These are phyloP conservation scores for Cylloceria caligata DNA, from an alignment of 2,888 invertebrate genomes.

Conservation along the genomic window DNA sequence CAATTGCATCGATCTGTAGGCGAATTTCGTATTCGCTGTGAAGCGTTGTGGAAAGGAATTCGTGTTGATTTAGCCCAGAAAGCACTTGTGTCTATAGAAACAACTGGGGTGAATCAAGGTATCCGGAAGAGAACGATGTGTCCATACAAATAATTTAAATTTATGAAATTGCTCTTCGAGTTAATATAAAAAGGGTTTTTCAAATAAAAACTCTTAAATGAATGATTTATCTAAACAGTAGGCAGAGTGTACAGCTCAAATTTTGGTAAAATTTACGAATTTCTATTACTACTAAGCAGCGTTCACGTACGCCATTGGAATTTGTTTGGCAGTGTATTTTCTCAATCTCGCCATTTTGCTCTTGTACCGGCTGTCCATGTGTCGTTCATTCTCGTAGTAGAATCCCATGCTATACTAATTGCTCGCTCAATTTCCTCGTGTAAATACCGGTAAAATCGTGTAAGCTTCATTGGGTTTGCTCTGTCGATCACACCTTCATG, in stretches of 20 bases:
- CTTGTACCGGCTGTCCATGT: not conserved
- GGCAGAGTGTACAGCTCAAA: not conserved
- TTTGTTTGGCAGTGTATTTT: too few species aligned
- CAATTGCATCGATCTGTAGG: not conserved
- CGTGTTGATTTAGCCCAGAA: not conserved
- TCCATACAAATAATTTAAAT: not conserved
- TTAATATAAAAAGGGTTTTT: too few species aligned
- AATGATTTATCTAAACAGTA: not conserved
- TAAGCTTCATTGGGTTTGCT: constrained; percentile 25
- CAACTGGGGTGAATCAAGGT: not conserved
- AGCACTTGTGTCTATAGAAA: not conserved
- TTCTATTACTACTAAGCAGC: too few species aligned
- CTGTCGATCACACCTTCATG: constrained; percentile 22
- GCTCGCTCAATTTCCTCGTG: constrained; percentile 39
- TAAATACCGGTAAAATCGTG: constrained; percentile 31
- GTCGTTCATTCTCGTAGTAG: not conserved
- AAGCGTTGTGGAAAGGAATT: not conserved
- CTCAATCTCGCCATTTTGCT: not conserved
- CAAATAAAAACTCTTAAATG: not conserved
- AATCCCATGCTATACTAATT: constrained; percentile 24
- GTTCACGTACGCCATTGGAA: not conserved
- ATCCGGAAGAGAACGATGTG: not conserved
- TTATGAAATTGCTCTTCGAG: not conserved
- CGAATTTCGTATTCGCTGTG: not conserved
- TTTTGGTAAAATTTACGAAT: too few species aligned